Conservation (phyloP, 2,888 invertebrate genomes). For the Polymixis lichenea region DNA sequence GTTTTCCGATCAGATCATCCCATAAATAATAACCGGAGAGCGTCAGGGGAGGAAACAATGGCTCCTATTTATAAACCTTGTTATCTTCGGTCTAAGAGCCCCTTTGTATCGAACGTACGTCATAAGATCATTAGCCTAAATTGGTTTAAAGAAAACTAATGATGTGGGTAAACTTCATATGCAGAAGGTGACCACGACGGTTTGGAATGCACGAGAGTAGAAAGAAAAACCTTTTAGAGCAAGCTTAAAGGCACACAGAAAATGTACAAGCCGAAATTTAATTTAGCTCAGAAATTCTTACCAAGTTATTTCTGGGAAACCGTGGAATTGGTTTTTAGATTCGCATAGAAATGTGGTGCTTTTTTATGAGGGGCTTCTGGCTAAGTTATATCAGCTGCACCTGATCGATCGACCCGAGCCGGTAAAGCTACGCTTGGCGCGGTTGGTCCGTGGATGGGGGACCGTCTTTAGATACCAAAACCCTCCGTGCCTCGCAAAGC, state of each 20-base stretch:
- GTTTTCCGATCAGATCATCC: slow-evolving; percentile 43
- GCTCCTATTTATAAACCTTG: slow-evolving; percentile 52
- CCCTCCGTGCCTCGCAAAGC: no score
- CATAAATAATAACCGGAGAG: slow-evolving; percentile 48
- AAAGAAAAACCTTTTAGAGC: no score
- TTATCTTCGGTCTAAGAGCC: slow-evolving; percentile 47
- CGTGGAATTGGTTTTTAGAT: no score
- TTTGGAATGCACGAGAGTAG: not conserved
- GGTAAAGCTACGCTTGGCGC: no score
- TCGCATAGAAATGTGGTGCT: not conserved
- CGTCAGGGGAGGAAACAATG: slow-evolving; percentile 39
- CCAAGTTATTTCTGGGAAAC: not conserved
- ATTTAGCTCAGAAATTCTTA: slow-evolving; percentile 3
- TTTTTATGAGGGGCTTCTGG: no score
- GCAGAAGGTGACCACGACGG: not conserved
- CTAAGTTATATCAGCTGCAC: no score
- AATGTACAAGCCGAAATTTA: not conserved
- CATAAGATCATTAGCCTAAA: slow-evolving; percentile 49
- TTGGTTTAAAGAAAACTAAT: slow-evolving; percentile 15
- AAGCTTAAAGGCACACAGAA: no score
- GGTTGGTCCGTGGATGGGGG: no score
- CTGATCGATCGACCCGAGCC: no score
- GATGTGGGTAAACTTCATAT: not conserved
- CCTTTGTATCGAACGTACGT: slow-evolving; percentile 26
- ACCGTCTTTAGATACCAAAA: no score